These are phyloP conservation scores for Amphiprion ocellaris DNA, from an alignment of 2,113 vertebrate species.

Conservation along the genomic window DNA sequence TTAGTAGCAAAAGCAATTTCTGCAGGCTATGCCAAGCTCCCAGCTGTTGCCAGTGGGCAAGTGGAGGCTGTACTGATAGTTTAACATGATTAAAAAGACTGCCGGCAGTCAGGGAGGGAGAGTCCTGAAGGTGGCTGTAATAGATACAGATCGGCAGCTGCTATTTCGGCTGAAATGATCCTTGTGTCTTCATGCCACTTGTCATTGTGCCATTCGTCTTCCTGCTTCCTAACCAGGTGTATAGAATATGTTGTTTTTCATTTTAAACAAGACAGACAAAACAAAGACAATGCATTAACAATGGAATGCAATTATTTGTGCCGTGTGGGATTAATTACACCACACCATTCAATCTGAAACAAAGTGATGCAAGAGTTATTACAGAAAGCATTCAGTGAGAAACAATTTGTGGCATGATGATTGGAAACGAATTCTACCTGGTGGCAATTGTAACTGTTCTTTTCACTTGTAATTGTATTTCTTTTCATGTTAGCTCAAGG, in stretches of 20 bases:
- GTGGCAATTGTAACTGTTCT: slow-evolving; percentile 37
- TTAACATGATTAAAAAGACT: slow-evolving; percentile 72
- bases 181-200: not conserved
- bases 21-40: slow-evolving; percentile 44
- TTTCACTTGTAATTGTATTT: slow-evolving; percentile 54
- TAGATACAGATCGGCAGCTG: slow-evolving; percentile 46
- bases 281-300: slow-evolving; percentile 38
- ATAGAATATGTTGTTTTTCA: slow-evolving; percentile 7
- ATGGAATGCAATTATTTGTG: slow-evolving; percentile 57
- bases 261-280: slow-evolving; percentile 35
- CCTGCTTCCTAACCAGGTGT: slow-evolving; percentile 33
- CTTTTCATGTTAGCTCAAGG: slow-evolving; percentile 44
- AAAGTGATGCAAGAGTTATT: slow-evolving; percentile 35
- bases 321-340: slow-evolving; percentile 57
- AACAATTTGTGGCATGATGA: slow-evolving; percentile 55
- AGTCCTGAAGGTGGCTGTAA: slow-evolving; percentile 28
- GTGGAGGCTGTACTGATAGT: slow-evolving; percentile 57
- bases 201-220: slow-evolving; percentile 14
- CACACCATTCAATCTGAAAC: slow-evolving; percentile 51
- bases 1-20: slow-evolving; percentile 52
- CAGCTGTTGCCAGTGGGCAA: slow-evolving; percentile 62
- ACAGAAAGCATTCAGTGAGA: slow-evolving; percentile 46
- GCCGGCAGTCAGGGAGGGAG: slow-evolving; percentile 49
- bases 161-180: slow-evolving; percentile 40
- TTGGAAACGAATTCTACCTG: slow-evolving; percentile 64